Conservation (phyloP, 1,140 invertebrate species). For the Dendroctonus ponderosae region DNA sequence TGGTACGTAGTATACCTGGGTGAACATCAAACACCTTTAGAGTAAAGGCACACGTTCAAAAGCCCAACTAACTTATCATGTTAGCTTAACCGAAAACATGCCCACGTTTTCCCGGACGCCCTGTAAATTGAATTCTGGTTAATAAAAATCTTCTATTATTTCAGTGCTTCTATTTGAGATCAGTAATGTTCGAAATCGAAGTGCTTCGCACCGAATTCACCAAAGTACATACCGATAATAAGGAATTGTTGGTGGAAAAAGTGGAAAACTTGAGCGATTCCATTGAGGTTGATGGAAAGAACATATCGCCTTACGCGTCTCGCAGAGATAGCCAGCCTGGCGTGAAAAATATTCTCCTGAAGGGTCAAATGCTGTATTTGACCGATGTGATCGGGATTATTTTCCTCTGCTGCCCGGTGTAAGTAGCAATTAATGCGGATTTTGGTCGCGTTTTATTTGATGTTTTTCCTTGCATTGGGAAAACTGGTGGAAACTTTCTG, state of each 20-base stretch:
- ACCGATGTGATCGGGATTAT: constrained; percentile 75
- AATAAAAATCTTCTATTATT: too few species aligned
- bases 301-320: constrained; percentile 46
- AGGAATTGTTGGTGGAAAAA: constrained; percentile 3
- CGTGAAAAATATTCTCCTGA: constrained; percentile 67
- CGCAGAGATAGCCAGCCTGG: constrained; percentile 65
- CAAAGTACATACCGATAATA: constrained; percentile 12
- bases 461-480: too few species aligned
- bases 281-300: constrained; percentile 52
- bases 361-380: constrained; percentile 83
- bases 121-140: too few species aligned
- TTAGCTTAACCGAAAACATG: too few species aligned
- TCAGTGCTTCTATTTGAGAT: constrained; percentile 60
- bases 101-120: too few species aligned
- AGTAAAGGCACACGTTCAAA: too few species aligned
- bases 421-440: constrained; percentile 49
- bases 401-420: constrained; percentile 84
- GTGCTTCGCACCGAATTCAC: constrained; percentile 49
- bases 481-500: too few species aligned
- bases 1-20: too few species aligned
- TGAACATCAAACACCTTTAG: too few species aligned
- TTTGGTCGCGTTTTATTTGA: neutral
- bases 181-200: constrained; percentile 65
- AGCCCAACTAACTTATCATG: too few species aligned
- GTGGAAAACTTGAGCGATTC: constrained; percentile 29